Percentiles rank a stretch among this genome's conserved stretches.
phyloP scores from a whole-genome alignment of 2,888 invertebrate species.

The Athalia cordata region DNA sequence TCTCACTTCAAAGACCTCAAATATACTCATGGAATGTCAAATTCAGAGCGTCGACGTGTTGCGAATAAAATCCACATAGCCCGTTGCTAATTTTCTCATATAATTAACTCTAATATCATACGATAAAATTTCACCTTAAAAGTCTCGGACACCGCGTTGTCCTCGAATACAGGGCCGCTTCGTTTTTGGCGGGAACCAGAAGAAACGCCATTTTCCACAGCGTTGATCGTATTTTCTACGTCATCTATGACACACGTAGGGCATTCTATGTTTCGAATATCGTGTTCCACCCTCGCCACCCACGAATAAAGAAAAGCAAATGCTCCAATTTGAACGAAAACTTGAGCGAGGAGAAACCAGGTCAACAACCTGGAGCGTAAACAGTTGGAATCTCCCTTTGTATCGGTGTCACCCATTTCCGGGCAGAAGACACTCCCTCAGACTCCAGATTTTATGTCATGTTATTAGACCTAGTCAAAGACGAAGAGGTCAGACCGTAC shows the following conservation, averaged over 20 bases:
- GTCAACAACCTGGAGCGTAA: slow-evolving; percentile 62
- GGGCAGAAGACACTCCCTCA: slow-evolving; percentile 9
- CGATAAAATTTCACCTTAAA: slow-evolving; percentile 61
- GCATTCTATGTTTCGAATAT: slow-evolving; percentile 55
- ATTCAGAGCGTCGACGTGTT: not conserved
- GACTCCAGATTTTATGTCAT: slow-evolving; percentile 10
- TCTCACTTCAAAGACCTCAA: slow-evolving; percentile 2
- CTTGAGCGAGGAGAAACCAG: slow-evolving; percentile 66
- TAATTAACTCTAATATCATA: not conserved
- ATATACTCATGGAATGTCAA: not conserved
- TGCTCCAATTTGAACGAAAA: slow-evolving; percentile 64
- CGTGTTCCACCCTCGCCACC: slow-evolving; percentile 63
- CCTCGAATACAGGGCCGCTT: slow-evolving; percentile 67
- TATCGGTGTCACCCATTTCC: slow-evolving; percentile 46
- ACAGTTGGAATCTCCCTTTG: slow-evolving; percentile 54
- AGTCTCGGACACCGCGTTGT: slow-evolving; percentile 68
- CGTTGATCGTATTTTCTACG: not conserved
- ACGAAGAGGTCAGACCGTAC: not conserved
- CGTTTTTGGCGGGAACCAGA: slow-evolving; percentile 62
- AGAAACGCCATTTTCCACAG: slow-evolving; percentile 47
- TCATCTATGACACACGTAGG: slow-evolving; percentile 45
- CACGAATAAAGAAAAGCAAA: slow-evolving; percentile 68
- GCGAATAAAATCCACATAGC: no score
- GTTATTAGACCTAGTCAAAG: slow-evolving; percentile 5
- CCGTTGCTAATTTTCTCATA: not conserved